phyloP scores from a whole-genome alignment of 2,888 invertebrate genomes.

The Sarcophaga rosellei region DNA sequence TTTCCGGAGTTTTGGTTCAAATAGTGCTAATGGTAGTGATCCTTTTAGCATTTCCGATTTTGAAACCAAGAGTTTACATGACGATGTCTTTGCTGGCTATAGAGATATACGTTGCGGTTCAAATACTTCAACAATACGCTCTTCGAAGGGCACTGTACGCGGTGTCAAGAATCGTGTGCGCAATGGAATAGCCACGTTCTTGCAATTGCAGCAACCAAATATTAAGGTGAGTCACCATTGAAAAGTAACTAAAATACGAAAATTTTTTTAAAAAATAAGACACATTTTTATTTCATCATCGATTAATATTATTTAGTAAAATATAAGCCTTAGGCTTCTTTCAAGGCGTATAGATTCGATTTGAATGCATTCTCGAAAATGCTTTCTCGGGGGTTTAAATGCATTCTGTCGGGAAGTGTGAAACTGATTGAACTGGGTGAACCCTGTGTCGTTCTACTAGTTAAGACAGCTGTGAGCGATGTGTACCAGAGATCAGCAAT shows the following conservation, averaged over 20 bases:
- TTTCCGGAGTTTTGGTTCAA: slow-evolving; percentile 73
- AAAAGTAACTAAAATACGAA: too few relatives aligned
- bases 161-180: slow-evolving; percentile 97
- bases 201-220: slow-evolving; percentile 89
- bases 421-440: too few relatives aligned
- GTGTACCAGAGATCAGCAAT: too few relatives aligned
- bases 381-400: too few relatives aligned
- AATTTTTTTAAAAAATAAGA: too few relatives aligned
- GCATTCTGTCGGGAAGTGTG: too few relatives aligned
- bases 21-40: slow-evolving; percentile 50
- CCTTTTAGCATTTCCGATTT: slow-evolving; percentile 70
- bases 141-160: slow-evolving; percentile 95
- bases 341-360: too few relatives aligned
- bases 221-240: slow-evolving; percentile 86
- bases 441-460: too few relatives aligned
- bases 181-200: slow-evolving; percentile 97
- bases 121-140: slow-evolving; percentile 90
- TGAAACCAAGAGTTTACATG: slow-evolving; percentile 74
- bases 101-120: slow-evolving; percentile 86
- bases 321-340: not conserved
- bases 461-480: too few relatives aligned
- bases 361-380: too few relatives aligned
- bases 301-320: too few relatives aligned
- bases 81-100: slow-evolving; percentile 90
- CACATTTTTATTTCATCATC: too few relatives aligned